Conservation (phyloP, 2,797 vertebrate species). For the Parambassis ranga region DNA sequence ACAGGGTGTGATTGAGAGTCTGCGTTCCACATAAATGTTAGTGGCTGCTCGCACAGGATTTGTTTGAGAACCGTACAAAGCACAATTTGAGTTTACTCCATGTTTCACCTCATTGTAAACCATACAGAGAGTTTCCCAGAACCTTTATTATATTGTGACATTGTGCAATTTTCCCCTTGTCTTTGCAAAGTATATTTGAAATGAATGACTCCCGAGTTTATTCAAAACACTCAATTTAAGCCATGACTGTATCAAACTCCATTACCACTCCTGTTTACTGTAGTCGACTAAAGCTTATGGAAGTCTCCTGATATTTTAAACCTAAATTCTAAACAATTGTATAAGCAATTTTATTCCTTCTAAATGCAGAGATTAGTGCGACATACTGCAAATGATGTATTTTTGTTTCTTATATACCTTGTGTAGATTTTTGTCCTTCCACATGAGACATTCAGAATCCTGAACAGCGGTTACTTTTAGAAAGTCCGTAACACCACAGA, state of each 20-base stretch:
- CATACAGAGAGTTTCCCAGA: neutral
- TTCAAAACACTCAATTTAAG: neutral
- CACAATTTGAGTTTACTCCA: neutral
- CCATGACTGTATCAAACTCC: neutral
- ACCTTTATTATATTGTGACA: neutral
- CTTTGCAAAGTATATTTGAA: neutral
- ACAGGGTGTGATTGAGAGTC: constrained; percentile 38
- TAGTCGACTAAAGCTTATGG: neutral
- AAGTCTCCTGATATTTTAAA: no score
- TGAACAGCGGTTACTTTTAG: no score
- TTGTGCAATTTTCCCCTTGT: neutral
- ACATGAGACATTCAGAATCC: no score
- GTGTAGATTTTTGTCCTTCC: no score
- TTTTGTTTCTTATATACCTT: neutral
- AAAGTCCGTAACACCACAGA: no score
- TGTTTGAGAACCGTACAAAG: constrained; percentile 8
- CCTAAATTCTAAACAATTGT: no score
- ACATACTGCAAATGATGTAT: no score
- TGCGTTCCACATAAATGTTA: constrained; percentile 32
- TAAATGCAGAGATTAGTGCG: no score
- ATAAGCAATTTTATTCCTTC: no score
- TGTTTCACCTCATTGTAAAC: constrained; percentile 4
- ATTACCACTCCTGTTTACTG: constrained; percentile 1
- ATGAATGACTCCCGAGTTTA: neutral
- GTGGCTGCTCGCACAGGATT: constrained; percentile 11